Percentiles rank a stretch among this genome's conserved stretches.
Evolutionary conservation across 2,113 vertebrate species (phyloP).

Genomic region (Gambusia holbrooki): DNA sequence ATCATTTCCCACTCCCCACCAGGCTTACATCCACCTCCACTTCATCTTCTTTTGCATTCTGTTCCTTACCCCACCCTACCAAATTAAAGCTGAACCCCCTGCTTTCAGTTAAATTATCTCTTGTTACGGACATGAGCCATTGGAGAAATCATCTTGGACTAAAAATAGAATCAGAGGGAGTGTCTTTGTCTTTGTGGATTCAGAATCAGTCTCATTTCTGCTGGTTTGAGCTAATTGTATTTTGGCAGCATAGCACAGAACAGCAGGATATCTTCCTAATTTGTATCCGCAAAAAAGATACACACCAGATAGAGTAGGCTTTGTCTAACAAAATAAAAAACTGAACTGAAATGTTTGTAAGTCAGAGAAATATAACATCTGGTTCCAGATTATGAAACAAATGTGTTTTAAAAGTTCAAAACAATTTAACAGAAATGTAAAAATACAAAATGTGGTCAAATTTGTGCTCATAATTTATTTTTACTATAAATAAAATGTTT

Average conservation of each 20-base stretch:
- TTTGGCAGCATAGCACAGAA: conserved; percentile 72
- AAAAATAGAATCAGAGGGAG: conserved; percentile 71
- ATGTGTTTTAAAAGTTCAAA: neutral
- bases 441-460: neutral
- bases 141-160: conserved; percentile 71
- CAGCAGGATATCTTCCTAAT: conserved; percentile 61
- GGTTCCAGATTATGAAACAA: neutral
- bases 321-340: neutral
- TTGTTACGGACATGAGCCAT: conserved; percentile 69
- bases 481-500: too few species aligned
- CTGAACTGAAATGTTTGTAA: too few species aligned
- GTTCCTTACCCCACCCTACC: conserved; percentile 47
- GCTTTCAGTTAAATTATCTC: conserved; percentile 55
- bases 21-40: conserved; percentile 2
- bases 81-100: conserved; percentile 61
- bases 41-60: conserved; percentile 21
- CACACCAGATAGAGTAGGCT: neutral
- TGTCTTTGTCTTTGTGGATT: conserved; percentile 63
- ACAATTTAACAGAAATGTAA: neutral
- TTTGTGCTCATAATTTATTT: too few species aligned
- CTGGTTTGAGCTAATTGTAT: conserved; percentile 78
- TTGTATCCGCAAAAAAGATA: neutral
- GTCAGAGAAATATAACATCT: too few species aligned
- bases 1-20: conserved; percentile 9
- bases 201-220: conserved; percentile 70